phyloP scores from a whole-genome alignment of 2,797 vertebrate species.

The Sebastes taczanowskii region DNA sequence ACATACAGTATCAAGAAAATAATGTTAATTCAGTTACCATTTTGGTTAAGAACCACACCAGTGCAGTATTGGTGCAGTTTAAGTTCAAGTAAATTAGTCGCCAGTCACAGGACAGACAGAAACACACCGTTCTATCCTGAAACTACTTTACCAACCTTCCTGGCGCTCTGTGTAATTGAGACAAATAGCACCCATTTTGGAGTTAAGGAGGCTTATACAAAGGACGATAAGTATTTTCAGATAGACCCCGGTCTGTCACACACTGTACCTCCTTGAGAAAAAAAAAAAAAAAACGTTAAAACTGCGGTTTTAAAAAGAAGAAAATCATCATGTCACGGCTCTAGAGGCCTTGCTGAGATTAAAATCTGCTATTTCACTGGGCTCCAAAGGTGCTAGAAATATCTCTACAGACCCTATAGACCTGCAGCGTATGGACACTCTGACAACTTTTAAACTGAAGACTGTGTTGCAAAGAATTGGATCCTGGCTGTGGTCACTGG shows the following conservation, averaged over 20 bases:
- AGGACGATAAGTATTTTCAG: conserved; percentile 3
- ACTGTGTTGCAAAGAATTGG: neutral
- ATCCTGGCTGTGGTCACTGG: neutral
- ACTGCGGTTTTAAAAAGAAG: neutral
- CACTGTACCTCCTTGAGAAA: neutral
- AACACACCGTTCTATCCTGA: neutral
- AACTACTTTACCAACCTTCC: neutral
- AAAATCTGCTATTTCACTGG: conserved; percentile 20
- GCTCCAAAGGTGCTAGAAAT: conserved; percentile 2
- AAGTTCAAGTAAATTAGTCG: neutral
- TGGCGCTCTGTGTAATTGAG: conserved; percentile 28
- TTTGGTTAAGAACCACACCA: neutral
- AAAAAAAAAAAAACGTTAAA: neutral
- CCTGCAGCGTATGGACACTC: neutral
- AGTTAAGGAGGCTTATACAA: conserved; percentile 20
- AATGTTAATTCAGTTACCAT: neutral
- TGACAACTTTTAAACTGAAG: neutral
- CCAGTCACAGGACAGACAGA: conserved; percentile 9
- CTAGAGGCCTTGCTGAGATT: neutral
- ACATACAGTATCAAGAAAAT: neutral
- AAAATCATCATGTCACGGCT: neutral
- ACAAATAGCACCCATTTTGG: conserved; percentile 24
- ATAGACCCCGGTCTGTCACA: neutral
- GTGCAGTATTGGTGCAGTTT: neutral
- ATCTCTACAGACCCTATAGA: neutral